phyloP scores from a whole-genome alignment of 92 coral and sea anemone genomes.

The Hydrozoanthus gracilis region DNA sequence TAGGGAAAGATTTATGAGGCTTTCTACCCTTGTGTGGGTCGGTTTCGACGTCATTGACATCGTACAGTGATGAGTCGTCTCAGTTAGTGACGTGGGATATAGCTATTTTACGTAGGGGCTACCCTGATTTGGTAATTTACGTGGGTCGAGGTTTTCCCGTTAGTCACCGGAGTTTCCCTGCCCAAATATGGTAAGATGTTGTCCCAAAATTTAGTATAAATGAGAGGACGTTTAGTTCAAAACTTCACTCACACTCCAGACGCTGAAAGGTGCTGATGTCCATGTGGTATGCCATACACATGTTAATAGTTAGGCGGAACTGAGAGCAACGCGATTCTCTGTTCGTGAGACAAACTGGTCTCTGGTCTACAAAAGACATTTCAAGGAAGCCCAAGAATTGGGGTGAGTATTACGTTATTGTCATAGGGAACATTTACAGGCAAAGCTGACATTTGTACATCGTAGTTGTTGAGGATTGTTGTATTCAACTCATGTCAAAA shows the following conservation, averaged over 20 bases:
- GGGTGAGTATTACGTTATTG: constrained; percentile 13
- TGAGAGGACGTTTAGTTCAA: constrained; percentile 5
- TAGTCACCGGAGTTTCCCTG: constrained; percentile 24
- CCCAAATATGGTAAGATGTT: constrained; percentile 15
- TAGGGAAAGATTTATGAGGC: constrained; percentile 3
- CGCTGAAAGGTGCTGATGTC: constrained; percentile 25
- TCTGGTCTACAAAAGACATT: constrained; percentile 22
- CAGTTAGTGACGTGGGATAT: constrained; percentile 8
- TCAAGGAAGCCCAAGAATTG: constrained; percentile 26
- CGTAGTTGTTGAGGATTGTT: constrained; percentile 11
- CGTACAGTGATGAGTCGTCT: background rate
- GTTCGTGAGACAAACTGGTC: constrained; percentile 27
- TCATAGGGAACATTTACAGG: constrained; percentile 26
- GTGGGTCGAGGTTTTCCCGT: constrained; percentile 20
- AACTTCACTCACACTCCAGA: constrained; percentile 13
- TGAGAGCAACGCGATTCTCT: constrained; percentile 9
- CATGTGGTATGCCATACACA: constrained; percentile 26
- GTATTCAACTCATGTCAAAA: constrained; percentile 20
- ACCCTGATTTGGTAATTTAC: constrained; percentile 12
- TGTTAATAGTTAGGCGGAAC: constrained; percentile 18
- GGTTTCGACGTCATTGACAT: constrained; percentile 7
- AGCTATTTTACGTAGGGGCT: constrained; percentile 17
- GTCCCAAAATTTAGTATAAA: constrained; percentile 8
- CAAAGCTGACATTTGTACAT: constrained; percentile 25
- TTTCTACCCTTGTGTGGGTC: constrained; percentile 23